Conservation (phyloP, 2,888 invertebrate genomes). For the Pseudococcus longispinus region DNA sequence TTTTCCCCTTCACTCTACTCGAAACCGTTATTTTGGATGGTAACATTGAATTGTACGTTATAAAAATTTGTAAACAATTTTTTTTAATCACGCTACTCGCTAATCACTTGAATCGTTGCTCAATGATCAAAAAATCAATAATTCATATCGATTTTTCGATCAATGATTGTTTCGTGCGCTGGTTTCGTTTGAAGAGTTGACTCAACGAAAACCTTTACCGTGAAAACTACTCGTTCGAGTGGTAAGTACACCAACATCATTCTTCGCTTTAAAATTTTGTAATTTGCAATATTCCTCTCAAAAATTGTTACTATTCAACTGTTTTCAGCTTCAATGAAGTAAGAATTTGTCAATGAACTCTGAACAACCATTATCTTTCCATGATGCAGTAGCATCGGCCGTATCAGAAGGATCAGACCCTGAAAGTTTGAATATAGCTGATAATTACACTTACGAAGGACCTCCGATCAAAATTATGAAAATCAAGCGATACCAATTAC, state of each 20-base stretch:
- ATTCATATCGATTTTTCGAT: neutral
- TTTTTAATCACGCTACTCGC: neutral
- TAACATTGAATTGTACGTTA: neutral
- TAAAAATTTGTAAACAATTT: neutral
- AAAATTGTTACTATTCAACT: neutral
- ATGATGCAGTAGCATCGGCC: conserved; percentile 3
- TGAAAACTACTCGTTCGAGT: neutral
- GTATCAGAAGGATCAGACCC: conserved; percentile 4
- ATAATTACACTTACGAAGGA: neutral
- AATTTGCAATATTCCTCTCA: neutral
- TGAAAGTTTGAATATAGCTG: neutral
- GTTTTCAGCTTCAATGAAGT: neutral
- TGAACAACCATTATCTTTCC: neutral
- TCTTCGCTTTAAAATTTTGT: neutral
- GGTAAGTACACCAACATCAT: neutral
- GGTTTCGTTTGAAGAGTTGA: neutral
- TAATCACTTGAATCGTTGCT: neutral
- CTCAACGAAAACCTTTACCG: neutral
- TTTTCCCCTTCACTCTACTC: neutral
- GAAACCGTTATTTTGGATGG: neutral
- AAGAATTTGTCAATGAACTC: neutral
- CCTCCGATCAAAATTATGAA: conserved; percentile 6
- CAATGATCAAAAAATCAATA: neutral
- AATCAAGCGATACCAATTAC: conserved; percentile 35
- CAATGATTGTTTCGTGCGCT: neutral